A percentile compares a stretch with the other conserved stretches of the same genome.
Conservation (phyloP, 2,888 invertebrate genomes). For the Drosophila emarginata region DNA sequence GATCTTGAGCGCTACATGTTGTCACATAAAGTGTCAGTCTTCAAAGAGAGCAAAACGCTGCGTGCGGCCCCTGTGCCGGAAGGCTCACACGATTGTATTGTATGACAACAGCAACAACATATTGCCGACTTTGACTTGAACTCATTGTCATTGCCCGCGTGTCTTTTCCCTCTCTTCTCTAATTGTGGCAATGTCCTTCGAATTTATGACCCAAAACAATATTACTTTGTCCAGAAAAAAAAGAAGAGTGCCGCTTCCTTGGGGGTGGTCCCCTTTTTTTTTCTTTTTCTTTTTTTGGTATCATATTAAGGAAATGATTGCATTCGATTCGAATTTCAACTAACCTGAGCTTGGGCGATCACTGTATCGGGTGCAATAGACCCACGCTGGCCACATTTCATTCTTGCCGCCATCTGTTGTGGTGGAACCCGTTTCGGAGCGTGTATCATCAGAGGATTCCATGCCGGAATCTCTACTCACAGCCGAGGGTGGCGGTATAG, state of each 20-base stretch:
- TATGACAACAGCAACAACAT: no score
- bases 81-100: constrained; percentile 26
- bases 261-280: constrained; percentile 30
- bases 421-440: constrained; percentile 81
- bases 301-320: background rate
- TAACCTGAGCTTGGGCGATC: constrained; percentile 95
- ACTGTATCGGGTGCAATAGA: constrained; percentile 98
- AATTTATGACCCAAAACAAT: constrained; percentile 60
- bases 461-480: constrained; percentile 82
- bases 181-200: constrained; percentile 75
- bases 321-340: constrained; percentile 70
- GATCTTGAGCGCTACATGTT: constrained; percentile 57
- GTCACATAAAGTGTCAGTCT: constrained; percentile 73
- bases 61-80: constrained; percentile 54
- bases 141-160: constrained; percentile 44
- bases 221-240: constrained; percentile 10
- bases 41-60: constrained; percentile 59
- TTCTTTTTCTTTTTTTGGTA: background rate
- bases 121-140: constrained; percentile 24
- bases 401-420: constrained; percentile 82
- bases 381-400: constrained; percentile 96
- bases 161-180: constrained; percentile 29
- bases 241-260: constrained; percentile 29
- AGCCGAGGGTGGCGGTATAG: constrained; percentile 81
- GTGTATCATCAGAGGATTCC: constrained; percentile 82